Evolutionary conservation across 2,888 invertebrate genomes (phyloP), one percentile per base, ranked within the genome.

Genomic region (Ornithoptera priamus): DNA sequence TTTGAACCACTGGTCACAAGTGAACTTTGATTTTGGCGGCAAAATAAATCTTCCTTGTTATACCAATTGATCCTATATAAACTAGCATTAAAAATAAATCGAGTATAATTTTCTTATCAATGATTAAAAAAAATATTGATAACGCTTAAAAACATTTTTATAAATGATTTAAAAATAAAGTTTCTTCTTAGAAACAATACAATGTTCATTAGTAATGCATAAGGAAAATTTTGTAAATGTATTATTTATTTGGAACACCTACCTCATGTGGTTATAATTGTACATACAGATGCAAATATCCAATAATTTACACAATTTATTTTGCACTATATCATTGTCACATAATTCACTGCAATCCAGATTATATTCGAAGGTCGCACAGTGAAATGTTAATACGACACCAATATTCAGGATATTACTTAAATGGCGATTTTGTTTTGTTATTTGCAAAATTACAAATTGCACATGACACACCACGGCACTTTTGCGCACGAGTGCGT

Each of bases 271-370:
- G 59, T 62, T 59, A 30, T 30, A 62, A 62, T 62, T 46, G 36
- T 46, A 24, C 20, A 56, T 62, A 20, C 24, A 50, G 53, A n/a
- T 15, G 10, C 30, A 17, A 56, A n/a, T 56, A 22, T 18, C 36
- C 57, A 53, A 66, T 42, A 46, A 62, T 20, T 60, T 30, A 22
- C 24, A 65, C 46, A 50, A 58, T 36, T 42, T 56, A 24, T 57
- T 65, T 65, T 20, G 46, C 65, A 66, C 70, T 66, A 59, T 58
- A 7, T 24, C 70, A 66, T 70, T 17, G 62, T 66, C 69, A 70
- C 62, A 59, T 10, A 62, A 66, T 50, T 50, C 70, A 70, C 70
- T 66, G 70, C 66, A 70, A 66, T 70, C 70, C 70, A 66, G 66
- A 58, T 62, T 18, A 58, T 42, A 50, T 62, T n/a, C 50, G n/a